Evolutionary conservation across 92 coral and sea anemone species (phyloP).

Genomic region (Meandrina meandrites): DNA sequence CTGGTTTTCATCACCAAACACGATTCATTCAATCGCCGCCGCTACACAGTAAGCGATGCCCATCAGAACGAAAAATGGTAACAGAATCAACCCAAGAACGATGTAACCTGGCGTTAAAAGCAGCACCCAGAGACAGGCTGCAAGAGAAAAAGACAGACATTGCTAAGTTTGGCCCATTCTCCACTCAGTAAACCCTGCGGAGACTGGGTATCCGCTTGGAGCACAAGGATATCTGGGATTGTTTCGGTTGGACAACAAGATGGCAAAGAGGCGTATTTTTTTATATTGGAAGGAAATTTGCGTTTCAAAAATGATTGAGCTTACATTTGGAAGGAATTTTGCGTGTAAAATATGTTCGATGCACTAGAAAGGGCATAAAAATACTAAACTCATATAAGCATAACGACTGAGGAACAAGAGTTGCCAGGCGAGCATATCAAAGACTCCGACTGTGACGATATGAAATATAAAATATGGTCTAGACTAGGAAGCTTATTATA

Average conservation of each 20-base stretch:
- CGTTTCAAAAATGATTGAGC: neutral
- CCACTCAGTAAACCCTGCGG: neutral
- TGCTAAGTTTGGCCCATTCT: neutral
- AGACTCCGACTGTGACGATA: no score
- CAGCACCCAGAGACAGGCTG: conserved; percentile 40
- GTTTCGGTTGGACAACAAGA: neutral
- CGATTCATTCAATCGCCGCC: conserved; percentile 27
- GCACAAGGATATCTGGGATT: neutral
- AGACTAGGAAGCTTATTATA: no score
- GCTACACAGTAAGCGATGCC: conserved; percentile 41
- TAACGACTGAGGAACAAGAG: no score
- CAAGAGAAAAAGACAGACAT: conserved; percentile 2
- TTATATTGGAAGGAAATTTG: neutral
- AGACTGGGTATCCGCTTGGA: neutral
- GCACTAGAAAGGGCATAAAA: no score
- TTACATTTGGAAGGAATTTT: neutral
- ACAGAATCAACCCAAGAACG: conserved; percentile 24
- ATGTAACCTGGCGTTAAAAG: conserved; percentile 39
- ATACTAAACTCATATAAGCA: no score
- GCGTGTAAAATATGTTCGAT: neutral
- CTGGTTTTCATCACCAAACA: neutral
- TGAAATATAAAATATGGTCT: no score
- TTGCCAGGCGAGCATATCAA: no score
- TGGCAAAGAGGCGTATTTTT: neutral
- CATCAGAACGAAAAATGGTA: conserved; percentile 41